These are phyloP conservation scores for Seladonia tumulorum DNA, from an alignment of 2,888 invertebrate genomes.

Conservation along the genomic window DNA sequence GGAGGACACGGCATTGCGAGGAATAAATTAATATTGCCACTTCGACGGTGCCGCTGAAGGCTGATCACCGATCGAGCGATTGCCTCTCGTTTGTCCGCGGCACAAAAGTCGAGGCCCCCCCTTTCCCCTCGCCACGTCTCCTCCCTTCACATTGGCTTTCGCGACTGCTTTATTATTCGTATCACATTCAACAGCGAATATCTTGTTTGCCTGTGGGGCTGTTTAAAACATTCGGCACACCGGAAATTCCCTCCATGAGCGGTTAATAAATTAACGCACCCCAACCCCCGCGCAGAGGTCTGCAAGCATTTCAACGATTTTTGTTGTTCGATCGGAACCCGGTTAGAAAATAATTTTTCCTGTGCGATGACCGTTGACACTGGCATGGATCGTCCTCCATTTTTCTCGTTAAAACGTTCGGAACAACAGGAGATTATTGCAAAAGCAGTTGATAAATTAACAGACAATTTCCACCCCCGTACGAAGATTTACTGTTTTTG, in stretches of 20 bases:
- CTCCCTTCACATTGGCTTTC: not conserved
- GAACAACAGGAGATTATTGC: not conserved
- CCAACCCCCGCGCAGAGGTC: not conserved
- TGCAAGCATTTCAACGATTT: not conserved
- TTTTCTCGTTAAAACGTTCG: not conserved
- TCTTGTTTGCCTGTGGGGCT: not conserved
- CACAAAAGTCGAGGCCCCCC: conserved; percentile 59
- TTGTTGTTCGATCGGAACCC: not conserved
- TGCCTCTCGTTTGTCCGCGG: conserved; percentile 68
- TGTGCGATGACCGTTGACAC: too few species aligned
- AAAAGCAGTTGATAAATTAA: not conserved
- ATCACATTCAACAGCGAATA: conserved; percentile 4
- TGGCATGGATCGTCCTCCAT: too few species aligned
- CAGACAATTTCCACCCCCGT: not conserved
- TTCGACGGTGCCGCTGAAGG: conserved; percentile 72
- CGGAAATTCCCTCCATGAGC: not conserved
- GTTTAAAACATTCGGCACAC: not conserved
- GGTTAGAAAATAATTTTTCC: not conserved
- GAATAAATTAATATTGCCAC: conserved; percentile 78
- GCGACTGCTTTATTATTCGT: conserved; percentile 17
- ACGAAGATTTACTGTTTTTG: too few species aligned
- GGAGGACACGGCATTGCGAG: conserved; percentile 61
- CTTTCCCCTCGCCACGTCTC: not conserved
- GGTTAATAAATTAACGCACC: not conserved
- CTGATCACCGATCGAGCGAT: conserved; percentile 74